These are phyloP conservation scores for Athalia cordata DNA, from an alignment of 2,888 invertebrate species.

Conservation along the genomic window DNA sequence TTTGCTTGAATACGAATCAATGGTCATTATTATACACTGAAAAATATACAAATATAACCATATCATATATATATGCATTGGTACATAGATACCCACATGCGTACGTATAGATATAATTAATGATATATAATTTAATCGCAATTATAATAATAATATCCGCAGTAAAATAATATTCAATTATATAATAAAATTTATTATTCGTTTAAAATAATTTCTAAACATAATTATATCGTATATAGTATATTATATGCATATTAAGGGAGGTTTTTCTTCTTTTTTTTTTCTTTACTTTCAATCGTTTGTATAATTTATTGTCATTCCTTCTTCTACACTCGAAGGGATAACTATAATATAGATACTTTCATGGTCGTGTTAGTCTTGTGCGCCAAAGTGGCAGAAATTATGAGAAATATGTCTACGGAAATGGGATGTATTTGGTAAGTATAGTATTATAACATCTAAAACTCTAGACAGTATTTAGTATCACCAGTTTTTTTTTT, in stretches of 20 bases:
- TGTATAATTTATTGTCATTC: not conserved
- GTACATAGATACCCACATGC: slow-evolving; percentile 39
- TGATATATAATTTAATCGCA: slow-evolving; percentile 29
- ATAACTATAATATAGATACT: not conserved
- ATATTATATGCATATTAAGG: slow-evolving; percentile 49
- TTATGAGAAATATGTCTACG: no score
- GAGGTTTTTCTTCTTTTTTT: slow-evolving; percentile 34
- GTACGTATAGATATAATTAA: slow-evolving; percentile 35
- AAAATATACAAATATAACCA: slow-evolving; percentile 56
- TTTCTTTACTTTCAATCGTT: slow-evolving; percentile 21
- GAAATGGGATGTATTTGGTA: no score
- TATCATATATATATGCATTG: slow-evolving; percentile 48
- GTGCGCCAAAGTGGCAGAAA: slow-evolving; percentile 11
- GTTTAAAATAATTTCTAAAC: slow-evolving; percentile 49
- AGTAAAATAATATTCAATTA: slow-evolving; percentile 29
- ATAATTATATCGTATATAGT: slow-evolving; percentile 46
- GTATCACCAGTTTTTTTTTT: no score
- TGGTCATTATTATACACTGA: slow-evolving; percentile 49
- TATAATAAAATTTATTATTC: slow-evolving; percentile 13
- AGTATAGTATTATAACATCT: no score
- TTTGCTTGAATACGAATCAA: slow-evolving; percentile 42
- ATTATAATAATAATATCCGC: slow-evolving; percentile 14
- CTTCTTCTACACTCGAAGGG: no score
- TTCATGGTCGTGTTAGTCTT: slow-evolving; percentile 20
- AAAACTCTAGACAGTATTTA: no score